Conservation (phyloP, 2,797 vertebrate genomes). For the Aphelocoma californica region DNA sequence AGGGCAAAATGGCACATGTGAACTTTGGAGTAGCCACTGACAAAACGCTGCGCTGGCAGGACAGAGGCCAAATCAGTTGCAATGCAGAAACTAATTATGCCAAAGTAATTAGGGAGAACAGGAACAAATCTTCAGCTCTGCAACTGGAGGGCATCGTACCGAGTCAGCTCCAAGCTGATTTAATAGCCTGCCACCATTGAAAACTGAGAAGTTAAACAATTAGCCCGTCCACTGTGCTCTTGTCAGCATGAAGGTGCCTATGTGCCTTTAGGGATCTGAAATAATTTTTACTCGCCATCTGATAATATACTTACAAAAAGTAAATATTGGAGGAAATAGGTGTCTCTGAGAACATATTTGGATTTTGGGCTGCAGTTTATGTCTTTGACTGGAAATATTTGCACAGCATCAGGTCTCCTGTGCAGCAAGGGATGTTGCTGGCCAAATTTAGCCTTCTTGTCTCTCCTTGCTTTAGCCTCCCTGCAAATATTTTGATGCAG, state of each 20-base stretch:
- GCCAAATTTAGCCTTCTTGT: not conserved
- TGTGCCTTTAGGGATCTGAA: not conserved
- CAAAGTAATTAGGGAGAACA: not conserved
- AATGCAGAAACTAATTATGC: not conserved
- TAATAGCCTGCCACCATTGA: not conserved
- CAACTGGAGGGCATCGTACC: not conserved
- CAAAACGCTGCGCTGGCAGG: not conserved
- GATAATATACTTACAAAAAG: not conserved
- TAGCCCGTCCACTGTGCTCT: not conserved
- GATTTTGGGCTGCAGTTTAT: not conserved
- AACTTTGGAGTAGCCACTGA: not conserved
- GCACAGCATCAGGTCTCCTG: not conserved
- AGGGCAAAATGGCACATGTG: fast-evolving
- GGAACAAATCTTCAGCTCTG: not conserved
- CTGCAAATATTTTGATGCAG: not conserved
- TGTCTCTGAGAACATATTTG: not conserved
- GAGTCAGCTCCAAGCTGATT: not conserved
- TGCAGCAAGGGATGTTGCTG: not conserved
- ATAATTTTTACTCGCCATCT: not conserved
- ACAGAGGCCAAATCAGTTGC: not conserved
- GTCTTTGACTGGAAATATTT: not conserved
- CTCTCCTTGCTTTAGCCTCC: not conserved
- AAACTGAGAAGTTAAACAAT: not conserved
- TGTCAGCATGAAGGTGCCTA: not conserved
- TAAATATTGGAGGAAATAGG: not conserved